These are phyloP conservation scores for Gymnothorax javanicus DNA, from an alignment of 2,797 vertebrate species.

Conservation along the genomic window DNA sequence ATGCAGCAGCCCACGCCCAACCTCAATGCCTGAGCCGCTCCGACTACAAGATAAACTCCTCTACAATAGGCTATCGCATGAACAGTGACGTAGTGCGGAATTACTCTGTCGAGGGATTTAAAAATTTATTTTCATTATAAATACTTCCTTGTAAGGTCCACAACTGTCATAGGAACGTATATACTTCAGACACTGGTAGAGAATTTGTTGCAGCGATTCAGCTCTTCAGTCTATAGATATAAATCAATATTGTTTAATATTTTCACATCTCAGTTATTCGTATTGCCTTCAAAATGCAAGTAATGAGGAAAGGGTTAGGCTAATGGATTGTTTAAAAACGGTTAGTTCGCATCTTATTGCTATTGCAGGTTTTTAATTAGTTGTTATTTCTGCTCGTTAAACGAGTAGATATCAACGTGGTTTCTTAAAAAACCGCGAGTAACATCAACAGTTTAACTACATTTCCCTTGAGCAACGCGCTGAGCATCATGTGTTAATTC, in stretches of 20 bases:
- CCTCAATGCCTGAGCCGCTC: slow-evolving; percentile 11
- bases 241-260: too few species aligned
- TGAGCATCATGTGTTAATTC: neutral
- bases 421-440: neutral
- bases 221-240: too few species aligned
- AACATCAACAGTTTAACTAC: neutral
- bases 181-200: too few species aligned
- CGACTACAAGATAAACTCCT: neutral
- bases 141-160: neutral
- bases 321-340: neutral
- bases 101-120: neutral
- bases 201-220: too few species aligned
- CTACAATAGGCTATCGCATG: slow-evolving; percentile 18
- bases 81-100: neutral
- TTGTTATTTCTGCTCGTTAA: neutral
- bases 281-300: too few species aligned
- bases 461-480: slow-evolving; percentile 15
- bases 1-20: slow-evolving; percentile 34
- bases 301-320: neutral
- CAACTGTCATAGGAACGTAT: too few species aligned
- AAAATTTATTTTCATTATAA: neutral
- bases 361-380: neutral
- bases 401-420: neutral
- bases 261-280: too few species aligned
- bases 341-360: neutral